Evolutionary conservation across 2,888 invertebrate genomes (phyloP).

Genomic region (Xylota sylvarum): DNA sequence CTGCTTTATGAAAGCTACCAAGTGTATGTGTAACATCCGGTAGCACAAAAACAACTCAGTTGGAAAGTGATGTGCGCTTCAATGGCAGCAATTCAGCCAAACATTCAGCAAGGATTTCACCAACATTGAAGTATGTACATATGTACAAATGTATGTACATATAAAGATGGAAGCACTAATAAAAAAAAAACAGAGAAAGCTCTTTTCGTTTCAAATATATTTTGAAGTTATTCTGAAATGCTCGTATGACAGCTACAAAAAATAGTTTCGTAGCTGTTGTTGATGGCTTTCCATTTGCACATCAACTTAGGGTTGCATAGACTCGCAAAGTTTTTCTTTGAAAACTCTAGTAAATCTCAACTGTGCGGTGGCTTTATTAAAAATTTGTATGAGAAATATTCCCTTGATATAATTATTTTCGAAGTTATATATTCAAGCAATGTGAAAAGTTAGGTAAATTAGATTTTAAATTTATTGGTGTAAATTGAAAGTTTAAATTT

Average conservation of each 20-base stretch:
- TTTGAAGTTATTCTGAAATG: slow-evolving; percentile 5
- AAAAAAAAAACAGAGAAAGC: not conserved
- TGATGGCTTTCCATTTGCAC: not conserved
- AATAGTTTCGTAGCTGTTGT: slow-evolving; percentile 13
- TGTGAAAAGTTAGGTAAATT: slow-evolving; percentile 3
- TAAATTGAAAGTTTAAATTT: not conserved
- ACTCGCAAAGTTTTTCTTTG: slow-evolving; percentile 10
- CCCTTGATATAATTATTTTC: not conserved
- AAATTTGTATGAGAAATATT: not conserved
- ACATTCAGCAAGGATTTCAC: slow-evolving; percentile 12
- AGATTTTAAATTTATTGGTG: not conserved
- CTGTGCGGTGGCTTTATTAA: not conserved
- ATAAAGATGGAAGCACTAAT: not conserved
- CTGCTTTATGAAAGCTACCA: not conserved
- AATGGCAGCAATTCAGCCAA: slow-evolving; percentile 40
- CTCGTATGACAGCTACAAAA: slow-evolving; percentile 17
- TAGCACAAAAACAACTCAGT: slow-evolving; percentile 21
- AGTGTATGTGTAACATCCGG: slow-evolving; percentile 17
- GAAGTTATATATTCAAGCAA: not conserved
- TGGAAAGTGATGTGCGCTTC: slow-evolving; percentile 33
- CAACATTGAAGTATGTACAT: slow-evolving; percentile 2
- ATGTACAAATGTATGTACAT: too few relatives aligned
- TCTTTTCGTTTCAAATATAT: not conserved
- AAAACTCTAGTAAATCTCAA: not conserved
- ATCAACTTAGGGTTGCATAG: not conserved